These are phyloP conservation scores for Alfaro cultratus DNA, from an alignment of 2,797 vertebrate species.

Conservation along the genomic window DNA sequence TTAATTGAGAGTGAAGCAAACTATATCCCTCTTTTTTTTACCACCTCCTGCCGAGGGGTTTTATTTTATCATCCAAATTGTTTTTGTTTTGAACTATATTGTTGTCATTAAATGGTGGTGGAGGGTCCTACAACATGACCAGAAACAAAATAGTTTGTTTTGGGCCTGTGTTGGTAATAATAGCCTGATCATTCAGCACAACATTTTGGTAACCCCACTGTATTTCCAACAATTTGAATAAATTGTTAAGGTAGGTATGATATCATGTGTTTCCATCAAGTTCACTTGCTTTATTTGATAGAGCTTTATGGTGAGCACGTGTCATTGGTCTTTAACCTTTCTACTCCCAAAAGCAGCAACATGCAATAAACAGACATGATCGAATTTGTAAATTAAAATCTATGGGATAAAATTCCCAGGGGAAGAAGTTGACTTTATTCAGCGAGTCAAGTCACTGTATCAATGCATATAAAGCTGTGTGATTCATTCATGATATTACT, in stretches of 20 bases:
- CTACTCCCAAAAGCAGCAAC: background rate
- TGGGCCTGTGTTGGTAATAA: background rate
- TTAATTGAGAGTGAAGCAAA: background rate
- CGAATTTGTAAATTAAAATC: constrained; percentile 39
- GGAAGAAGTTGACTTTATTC: constrained; percentile 45
- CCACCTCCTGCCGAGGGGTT: background rate
- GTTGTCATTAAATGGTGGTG: background rate
- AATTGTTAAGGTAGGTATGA: background rate
- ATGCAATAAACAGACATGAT: constrained; percentile 24
- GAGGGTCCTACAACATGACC: background rate
- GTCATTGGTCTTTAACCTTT: background rate
- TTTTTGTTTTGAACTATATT: background rate
- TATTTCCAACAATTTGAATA: background rate
- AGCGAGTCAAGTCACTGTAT: background rate
- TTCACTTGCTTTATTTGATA: background rate
- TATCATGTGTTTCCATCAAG: background rate
- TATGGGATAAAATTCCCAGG: constrained; percentile 29
- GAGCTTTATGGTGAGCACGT: background rate
- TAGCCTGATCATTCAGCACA: background rate
- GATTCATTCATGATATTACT: constrained; percentile 39
- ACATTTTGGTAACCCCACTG: background rate
- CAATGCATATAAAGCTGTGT: constrained; percentile 18
- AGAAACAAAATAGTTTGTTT: background rate
- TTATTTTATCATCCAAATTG: background rate
- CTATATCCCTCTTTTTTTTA: background rate